Conservation (phyloP, 2,113 vertebrate species). For the Herpailurus yagouaroundi region DNA sequence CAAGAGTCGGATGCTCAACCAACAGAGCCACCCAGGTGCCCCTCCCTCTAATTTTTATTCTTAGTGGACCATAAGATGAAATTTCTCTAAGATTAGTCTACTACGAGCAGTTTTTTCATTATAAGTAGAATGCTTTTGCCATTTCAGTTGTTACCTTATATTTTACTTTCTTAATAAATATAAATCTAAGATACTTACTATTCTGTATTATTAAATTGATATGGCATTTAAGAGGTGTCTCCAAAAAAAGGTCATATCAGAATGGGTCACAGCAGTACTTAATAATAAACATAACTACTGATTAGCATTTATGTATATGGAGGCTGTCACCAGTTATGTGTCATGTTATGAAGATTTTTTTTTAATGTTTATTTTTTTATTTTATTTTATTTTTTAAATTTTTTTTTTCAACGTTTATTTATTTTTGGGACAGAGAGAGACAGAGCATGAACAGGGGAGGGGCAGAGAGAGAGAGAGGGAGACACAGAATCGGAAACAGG, state of each 20-base stretch:
- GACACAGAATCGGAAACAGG: no score
- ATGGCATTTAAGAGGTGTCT: neutral
- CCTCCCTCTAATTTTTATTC: neutral
- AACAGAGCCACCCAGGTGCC: no score
- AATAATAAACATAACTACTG: neutral
- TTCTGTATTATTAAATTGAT: neutral
- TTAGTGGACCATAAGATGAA: neutral
- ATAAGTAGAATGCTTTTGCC: neutral
- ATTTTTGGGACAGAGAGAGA: no score
- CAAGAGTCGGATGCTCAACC: no score
- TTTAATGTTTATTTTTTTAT: no score
- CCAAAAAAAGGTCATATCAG: neutral
- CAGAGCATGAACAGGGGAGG: no score
- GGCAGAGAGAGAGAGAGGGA: no score
- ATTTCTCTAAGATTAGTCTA: neutral
- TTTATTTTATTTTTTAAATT: no score
- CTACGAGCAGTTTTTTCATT: neutral
- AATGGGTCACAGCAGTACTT: neutral
- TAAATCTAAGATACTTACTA: neutral
- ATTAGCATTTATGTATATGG: neutral
- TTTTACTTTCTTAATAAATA: conserved; percentile 32
- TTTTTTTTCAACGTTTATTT: no score
- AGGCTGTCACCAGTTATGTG: neutral
- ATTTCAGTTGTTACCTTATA: neutral
- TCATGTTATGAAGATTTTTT: neutral